phyloP scores from a whole-genome alignment of 2,888 invertebrate genomes.

The Dryadula phaetusa region DNA sequence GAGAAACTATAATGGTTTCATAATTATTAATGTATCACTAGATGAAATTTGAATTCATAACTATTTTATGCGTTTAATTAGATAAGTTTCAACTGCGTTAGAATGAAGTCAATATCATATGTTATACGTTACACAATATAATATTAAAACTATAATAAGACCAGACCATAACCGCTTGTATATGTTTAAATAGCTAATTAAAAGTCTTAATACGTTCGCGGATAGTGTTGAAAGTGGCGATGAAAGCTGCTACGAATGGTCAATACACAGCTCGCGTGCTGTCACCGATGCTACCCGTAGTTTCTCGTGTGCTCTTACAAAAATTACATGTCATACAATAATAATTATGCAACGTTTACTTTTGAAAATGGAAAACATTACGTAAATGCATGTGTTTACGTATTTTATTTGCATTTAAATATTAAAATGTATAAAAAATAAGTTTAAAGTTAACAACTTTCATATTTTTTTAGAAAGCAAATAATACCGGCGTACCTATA shows the following conservation, averaged over 20 bases:
- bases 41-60: neutral
- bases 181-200: slow-evolving; percentile 60
- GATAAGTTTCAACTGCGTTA: neutral
- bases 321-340: slow-evolving; percentile 45
- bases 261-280: slow-evolving; percentile 68
- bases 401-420: slow-evolving; percentile 22
- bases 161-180: neutral
- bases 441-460: slow-evolving; percentile 30
- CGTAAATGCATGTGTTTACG: slow-evolving; percentile 16
- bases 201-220: slow-evolving; percentile 68
- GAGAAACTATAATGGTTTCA: neutral
- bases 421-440: slow-evolving; percentile 19
- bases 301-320: slow-evolving; percentile 52
- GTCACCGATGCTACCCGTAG: slow-evolving; percentile 44
- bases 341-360: slow-evolving; percentile 44
- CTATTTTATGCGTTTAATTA: neutral
- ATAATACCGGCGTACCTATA: slow-evolving; percentile 39
- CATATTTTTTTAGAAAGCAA: slow-evolving; percentile 42
- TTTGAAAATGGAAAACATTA: slow-evolving; percentile 22
- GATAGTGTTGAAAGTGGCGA: slow-evolving; percentile 72
- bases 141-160: neutral
- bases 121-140: neutral
- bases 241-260: slow-evolving; percentile 77
- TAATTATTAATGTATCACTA: neutral
- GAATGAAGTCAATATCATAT: neutral